Conservation (phyloP, 2,113 vertebrate genomes). For the Halichoerus grypus region DNA sequence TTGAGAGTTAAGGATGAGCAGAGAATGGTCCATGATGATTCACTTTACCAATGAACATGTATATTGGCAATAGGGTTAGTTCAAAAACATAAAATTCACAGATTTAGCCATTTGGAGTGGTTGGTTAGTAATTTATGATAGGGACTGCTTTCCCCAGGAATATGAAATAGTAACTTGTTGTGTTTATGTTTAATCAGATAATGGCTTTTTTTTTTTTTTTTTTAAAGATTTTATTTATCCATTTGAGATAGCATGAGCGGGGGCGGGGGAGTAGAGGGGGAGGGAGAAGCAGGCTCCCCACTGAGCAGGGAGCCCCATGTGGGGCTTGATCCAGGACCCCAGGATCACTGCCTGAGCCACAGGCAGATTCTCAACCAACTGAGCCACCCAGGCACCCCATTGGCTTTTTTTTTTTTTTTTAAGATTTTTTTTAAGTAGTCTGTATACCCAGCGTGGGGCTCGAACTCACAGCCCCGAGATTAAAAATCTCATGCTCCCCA, state of each 20-base stretch:
- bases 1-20: slow-evolving; percentile 1
- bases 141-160: background rate
- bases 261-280: background rate
- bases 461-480: background rate
- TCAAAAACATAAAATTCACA: background rate
- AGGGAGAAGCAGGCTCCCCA: background rate
- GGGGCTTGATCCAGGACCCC: background rate
- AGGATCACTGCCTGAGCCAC: background rate
- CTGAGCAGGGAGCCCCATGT: background rate
- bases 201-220: background rate
- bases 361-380: background rate
- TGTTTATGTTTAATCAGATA: slow-evolving; percentile 24
- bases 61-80: background rate
- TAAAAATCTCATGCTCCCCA: background rate
- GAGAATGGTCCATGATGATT: background rate
- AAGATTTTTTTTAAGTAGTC: background rate
- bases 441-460: background rate
- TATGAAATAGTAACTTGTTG: slow-evolving; percentile 29
- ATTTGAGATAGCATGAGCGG: background rate
- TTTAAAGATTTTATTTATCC: background rate
- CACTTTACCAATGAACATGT: background rate
- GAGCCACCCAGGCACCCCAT: background rate
- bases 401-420: background rate
- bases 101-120: background rate
- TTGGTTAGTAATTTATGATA: background rate